Conservation (phyloP, 2,888 invertebrate species). For the Piscicola geometra region DNA sequence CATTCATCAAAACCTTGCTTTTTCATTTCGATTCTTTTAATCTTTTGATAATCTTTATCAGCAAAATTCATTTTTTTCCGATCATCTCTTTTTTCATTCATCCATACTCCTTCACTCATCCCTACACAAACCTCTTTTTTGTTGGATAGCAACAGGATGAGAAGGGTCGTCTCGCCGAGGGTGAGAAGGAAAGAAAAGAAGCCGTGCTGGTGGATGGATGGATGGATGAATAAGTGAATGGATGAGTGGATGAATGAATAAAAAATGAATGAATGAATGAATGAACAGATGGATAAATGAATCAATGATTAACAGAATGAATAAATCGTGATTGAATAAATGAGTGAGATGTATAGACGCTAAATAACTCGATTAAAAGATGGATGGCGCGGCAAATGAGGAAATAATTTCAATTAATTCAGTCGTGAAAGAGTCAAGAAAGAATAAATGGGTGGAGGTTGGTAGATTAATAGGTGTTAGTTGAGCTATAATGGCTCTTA, state of each 20-base stretch:
- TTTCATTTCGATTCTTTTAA: background rate
- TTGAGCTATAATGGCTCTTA: too few species aligned
- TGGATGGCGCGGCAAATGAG: too few species aligned
- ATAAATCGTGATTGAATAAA: too few species aligned
- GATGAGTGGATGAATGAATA: background rate
- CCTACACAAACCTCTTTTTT: background rate
- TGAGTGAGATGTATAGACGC: too few species aligned
- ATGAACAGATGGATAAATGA: too few species aligned
- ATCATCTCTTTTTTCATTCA: background rate
- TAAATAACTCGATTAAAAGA: too few species aligned
- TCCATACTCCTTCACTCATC: background rate
- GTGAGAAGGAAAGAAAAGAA: background rate
- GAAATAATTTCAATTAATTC: too few species aligned
- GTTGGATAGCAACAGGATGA: background rate
- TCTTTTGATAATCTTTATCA: background rate
- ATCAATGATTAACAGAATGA: too few species aligned
- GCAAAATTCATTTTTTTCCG: background rate
- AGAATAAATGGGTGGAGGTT: too few species aligned
- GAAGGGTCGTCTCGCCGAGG: background rate
- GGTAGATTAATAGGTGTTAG: too few species aligned
- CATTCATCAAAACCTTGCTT: background rate
- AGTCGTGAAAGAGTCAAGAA: too few species aligned
- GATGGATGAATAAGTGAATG: slow-evolving; percentile 3
- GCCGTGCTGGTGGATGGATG: slow-evolving; percentile 6
- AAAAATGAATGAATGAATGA: background rate